Percentiles rank a stretch among this genome's conserved stretches.
Evolutionary conservation across 2,113 vertebrate genomes (phyloP).

Genomic region (Penelope pileata): DNA sequence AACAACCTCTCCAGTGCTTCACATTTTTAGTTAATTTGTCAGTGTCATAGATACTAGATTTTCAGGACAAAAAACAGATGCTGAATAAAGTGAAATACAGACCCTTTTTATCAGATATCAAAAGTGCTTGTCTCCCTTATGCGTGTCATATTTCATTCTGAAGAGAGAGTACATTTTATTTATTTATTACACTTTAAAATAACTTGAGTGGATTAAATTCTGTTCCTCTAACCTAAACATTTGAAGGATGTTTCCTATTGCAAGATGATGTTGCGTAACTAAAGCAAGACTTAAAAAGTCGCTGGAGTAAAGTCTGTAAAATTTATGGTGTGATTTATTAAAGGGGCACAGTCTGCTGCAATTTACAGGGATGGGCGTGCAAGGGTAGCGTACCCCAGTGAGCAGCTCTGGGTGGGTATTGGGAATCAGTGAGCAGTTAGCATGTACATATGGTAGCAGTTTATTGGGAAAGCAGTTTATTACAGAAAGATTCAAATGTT

Average conservation of each 20-base stretch:
- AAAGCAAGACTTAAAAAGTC: slow-evolving; percentile 27
- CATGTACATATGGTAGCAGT: slow-evolving; percentile 43
- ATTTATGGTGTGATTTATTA: slow-evolving; percentile 59
- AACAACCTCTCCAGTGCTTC: not conserved
- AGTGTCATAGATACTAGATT: not conserved
- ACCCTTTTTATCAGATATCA: slow-evolving; percentile 47
- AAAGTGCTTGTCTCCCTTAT: slow-evolving; percentile 38
- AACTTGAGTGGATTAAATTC: slow-evolving; percentile 29
- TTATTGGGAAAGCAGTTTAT: slow-evolving; percentile 58
- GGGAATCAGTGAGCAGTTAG: not conserved
- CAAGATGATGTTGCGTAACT: slow-evolving; percentile 44
- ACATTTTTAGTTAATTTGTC: not conserved
- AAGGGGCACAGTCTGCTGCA: slow-evolving; percentile 51
- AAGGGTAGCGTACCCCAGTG: not conserved
- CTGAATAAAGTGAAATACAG: slow-evolving; percentile 31
- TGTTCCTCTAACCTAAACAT: slow-evolving; percentile 42
- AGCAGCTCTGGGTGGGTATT: not conserved
- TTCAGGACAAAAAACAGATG: slow-evolving; percentile 40
- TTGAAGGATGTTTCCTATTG: slow-evolving; percentile 53
- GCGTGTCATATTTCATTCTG: slow-evolving; percentile 22
- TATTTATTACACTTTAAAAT: slow-evolving; percentile 46
- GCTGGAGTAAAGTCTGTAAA: slow-evolving; percentile 48
- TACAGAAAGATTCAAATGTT: slow-evolving; percentile 38
- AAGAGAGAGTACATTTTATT: slow-evolving; percentile 34
- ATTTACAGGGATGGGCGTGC: not conserved